phyloP scores from a whole-genome alignment of 2,888 invertebrate species.

The Acanthosoma haemorrhoidale region DNA sequence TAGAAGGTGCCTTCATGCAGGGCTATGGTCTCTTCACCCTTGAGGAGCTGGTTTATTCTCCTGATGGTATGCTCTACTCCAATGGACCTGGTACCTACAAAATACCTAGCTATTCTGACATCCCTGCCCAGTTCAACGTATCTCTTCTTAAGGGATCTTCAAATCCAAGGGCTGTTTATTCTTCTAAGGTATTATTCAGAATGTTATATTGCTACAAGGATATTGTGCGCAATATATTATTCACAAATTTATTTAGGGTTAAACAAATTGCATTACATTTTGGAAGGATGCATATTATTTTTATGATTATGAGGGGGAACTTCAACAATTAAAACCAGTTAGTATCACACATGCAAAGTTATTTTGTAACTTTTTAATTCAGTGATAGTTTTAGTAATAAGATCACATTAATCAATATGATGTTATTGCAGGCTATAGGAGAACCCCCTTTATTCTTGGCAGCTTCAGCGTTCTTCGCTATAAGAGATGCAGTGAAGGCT shows the following conservation, averaged over 20 bases:
- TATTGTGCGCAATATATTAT: too few relatives aligned
- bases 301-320: too few relatives aligned
- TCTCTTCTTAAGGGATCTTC: slow-evolving; percentile 80
- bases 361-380: too few relatives aligned
- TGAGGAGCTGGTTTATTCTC: slow-evolving; percentile 83
- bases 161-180: slow-evolving; percentile 87
- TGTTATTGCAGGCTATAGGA: slow-evolving; percentile 76
- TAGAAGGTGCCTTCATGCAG: slow-evolving; percentile 91
- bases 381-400: too few relatives aligned
- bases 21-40: slow-evolving; percentile 88
- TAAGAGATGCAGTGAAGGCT: slow-evolving; percentile 76
- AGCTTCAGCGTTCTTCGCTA: slow-evolving; percentile 79
- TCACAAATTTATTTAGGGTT: too few relatives aligned
- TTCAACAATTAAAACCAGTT: too few relatives aligned
- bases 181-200: slow-evolving; percentile 81
- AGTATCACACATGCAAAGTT: background rate
- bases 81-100: slow-evolving; percentile 92
- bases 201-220: slow-evolving; percentile 28
- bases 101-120: slow-evolving; percentile 86
- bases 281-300: too few relatives aligned
- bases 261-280: too few relatives aligned
- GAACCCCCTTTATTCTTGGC: slow-evolving; percentile 92
- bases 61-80: slow-evolving; percentile 72
- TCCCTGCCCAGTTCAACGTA: slow-evolving; percentile 88
- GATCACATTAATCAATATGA: too few relatives aligned